phyloP scores from a whole-genome alignment of 2,113 vertebrate genomes.

The Vidua macroura region DNA sequence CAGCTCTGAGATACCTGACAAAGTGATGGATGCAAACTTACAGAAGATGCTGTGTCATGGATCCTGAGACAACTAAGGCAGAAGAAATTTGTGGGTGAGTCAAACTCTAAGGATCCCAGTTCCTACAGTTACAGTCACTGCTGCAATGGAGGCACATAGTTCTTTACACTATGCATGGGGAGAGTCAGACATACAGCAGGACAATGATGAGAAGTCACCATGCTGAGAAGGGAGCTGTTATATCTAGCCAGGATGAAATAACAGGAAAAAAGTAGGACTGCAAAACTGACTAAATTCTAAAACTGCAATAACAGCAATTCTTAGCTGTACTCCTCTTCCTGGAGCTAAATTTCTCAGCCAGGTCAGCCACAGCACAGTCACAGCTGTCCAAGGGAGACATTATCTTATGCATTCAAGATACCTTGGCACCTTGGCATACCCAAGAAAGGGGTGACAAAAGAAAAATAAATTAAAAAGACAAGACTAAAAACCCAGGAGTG shows the following conservation, averaged over 20 bases:
- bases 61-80: background rate
- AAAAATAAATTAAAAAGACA: background rate
- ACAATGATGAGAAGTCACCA: background rate
- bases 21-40: background rate
- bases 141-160: background rate
- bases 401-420: background rate
- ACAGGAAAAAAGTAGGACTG: background rate
- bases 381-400: background rate
- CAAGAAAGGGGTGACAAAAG: background rate
- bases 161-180: background rate
- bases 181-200: background rate
- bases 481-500: background rate
- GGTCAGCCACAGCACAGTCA: background rate
- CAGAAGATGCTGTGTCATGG: fast-evolving
- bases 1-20: background rate
- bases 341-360: background rate
- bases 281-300: background rate
- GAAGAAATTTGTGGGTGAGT: background rate
- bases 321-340: background rate
- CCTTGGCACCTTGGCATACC: background rate
- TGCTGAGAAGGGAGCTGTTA: background rate
- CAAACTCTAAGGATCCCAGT: background rate
- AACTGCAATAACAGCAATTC: background rate
- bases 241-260: background rate
- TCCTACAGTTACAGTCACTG: background rate